phyloP scores from a whole-genome alignment of 2,113 vertebrate genomes.

The Albula glossodonta region DNA sequence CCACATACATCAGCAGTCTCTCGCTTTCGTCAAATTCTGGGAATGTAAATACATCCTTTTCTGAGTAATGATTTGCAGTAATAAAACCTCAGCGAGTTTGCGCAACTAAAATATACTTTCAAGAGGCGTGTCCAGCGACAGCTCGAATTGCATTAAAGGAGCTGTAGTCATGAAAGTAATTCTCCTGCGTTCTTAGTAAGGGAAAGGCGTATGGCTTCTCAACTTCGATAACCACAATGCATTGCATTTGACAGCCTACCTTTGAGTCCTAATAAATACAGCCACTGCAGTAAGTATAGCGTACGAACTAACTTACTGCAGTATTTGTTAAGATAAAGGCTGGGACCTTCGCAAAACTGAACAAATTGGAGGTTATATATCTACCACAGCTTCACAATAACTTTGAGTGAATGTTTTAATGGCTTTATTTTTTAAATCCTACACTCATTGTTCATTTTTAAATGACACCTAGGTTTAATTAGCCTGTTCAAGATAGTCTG shows the following conservation, averaged over 20 bases:
- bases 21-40: not conserved
- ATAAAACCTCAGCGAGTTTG: not conserved
- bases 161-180: slow-evolving; percentile 9
- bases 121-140: not conserved
- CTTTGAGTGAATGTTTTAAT: no score
- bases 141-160: not conserved
- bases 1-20: no score
- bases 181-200: not conserved
- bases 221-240: slow-evolving; percentile 23
- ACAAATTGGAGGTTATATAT: no score
- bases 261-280: not conserved
- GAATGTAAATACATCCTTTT: not conserved
- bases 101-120: not conserved
- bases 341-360: no score
- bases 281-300: not conserved
- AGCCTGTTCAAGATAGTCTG: no score
- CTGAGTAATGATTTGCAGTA: not conserved
- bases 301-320: not conserved
- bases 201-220: not conserved
- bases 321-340: not conserved
- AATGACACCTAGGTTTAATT: no score
- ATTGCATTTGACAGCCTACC: not conserved
- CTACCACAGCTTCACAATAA: no score
- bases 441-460: no score
- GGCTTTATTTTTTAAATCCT: no score